Evolutionary conservation across 1,140 invertebrate genomes (phyloP).

Genomic region (Ctenoplectra terminalis): DNA sequence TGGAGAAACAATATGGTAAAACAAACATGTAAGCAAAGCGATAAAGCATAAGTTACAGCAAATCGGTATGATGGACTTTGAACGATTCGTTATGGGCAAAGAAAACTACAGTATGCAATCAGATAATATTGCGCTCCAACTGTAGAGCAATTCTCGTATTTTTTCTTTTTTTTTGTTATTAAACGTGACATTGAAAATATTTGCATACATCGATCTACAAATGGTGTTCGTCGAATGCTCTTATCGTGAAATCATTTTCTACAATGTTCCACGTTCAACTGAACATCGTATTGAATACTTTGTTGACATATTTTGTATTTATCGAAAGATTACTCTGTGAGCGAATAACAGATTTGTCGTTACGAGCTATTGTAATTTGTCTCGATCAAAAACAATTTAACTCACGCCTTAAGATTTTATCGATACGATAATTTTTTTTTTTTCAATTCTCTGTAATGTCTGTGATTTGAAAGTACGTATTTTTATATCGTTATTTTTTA

Average conservation of each 20-base stretch:
- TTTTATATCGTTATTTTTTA: no score
- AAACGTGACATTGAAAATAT: constrained; percentile 15
- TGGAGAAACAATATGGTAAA: neutral
- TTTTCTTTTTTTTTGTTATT: no score
- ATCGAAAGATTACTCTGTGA: neutral
- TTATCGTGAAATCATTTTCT: neutral
- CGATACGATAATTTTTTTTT: neutral
- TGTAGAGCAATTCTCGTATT: neutral
- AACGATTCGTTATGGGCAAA: neutral
- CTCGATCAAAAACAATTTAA: no score
- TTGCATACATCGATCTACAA: constrained; percentile 24
- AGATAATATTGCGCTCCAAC: neutral
- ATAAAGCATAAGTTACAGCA: neutral
- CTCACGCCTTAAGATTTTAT: neutral
- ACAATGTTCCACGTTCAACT: no score
- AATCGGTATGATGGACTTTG: neutral
- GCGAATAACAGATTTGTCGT: neutral
- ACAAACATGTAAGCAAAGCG: neutral
- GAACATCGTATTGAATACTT: neutral
- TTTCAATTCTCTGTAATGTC: no score
- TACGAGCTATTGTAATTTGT: neutral
- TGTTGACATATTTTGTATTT: neutral
- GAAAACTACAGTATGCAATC: neutral
- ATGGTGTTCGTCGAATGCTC: neutral
- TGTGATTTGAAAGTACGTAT: no score